Evolutionary conservation across 2,113 vertebrate genomes (phyloP).

Genomic region (Nothobranchius kuhntae): DNA sequence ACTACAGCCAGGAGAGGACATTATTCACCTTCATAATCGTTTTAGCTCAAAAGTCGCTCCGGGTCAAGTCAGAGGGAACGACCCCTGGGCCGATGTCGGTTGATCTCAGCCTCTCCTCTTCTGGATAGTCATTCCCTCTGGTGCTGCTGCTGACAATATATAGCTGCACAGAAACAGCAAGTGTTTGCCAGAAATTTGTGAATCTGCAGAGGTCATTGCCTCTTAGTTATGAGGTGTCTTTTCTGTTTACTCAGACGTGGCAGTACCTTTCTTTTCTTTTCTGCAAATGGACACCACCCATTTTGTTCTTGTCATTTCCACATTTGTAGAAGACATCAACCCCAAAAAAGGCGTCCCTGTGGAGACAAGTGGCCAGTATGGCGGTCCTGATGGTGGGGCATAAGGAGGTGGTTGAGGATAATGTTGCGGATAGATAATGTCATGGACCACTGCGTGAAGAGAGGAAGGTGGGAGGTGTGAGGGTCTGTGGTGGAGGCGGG

Average conservation of each 20-base stretch:
- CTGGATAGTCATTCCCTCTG: conserved; percentile 30
- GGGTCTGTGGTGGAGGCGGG: neutral
- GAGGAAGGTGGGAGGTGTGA: conserved; percentile 13
- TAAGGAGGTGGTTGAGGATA: conserved; percentile 15
- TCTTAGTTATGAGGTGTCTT: conserved; percentile 46
- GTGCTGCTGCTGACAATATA: conserved; percentile 49
- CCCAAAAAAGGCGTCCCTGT: conserved; percentile 51
- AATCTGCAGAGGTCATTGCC: conserved; percentile 50
- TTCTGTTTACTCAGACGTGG: conserved; percentile 41
- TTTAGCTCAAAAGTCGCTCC: conserved; percentile 21
- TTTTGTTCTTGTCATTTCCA: conserved; percentile 66
- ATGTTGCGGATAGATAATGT: conserved; percentile 58
- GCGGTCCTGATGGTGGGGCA: conserved; percentile 32
- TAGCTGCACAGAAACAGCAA: conserved; percentile 11
- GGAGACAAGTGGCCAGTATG: conserved; percentile 47
- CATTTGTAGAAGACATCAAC: conserved; percentile 53
- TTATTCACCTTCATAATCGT: conserved; percentile 43
- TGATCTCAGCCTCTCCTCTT: conserved; percentile 40
- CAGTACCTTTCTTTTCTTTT: neutral
- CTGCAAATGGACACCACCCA: conserved; percentile 49
- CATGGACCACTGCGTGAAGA: conserved; percentile 49
- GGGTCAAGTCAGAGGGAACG: conserved; percentile 25
- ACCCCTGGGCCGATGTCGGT: conserved; percentile 39
- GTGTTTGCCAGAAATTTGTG: conserved; percentile 36
- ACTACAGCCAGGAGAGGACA: conserved; percentile 16